These are phyloP conservation scores for Lynx canadensis DNA, from an alignment of 2,113 vertebrate species.

Conservation along the genomic window DNA sequence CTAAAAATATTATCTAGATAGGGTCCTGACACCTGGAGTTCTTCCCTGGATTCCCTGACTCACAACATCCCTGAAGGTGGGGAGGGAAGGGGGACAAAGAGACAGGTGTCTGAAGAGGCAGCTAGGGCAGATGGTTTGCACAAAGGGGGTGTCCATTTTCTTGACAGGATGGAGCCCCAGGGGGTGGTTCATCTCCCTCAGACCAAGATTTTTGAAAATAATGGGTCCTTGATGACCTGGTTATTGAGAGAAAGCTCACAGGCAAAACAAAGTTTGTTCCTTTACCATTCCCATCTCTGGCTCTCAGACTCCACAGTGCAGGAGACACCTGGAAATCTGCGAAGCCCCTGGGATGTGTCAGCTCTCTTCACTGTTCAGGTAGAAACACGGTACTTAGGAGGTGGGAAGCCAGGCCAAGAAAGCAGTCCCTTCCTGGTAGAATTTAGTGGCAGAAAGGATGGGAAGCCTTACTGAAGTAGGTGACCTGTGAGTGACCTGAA, in stretches of 20 bases:
- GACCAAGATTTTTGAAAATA: conserved; percentile 47
- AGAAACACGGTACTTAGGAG: neutral
- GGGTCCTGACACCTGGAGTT: conserved; percentile 80
- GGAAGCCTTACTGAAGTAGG: neutral
- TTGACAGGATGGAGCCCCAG: neutral
- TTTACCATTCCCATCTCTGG: neutral
- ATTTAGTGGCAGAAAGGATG: neutral
- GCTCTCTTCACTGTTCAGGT: neutral
- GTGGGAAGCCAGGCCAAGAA: conserved; percentile 23
- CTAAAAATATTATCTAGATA: conserved; percentile 83
- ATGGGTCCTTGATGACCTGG: conserved; percentile 59
- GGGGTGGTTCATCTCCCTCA: conserved; percentile 1
- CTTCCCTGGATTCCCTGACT: conserved; percentile 78
- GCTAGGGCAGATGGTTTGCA: neutral
- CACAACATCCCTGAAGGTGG: conserved; percentile 76
- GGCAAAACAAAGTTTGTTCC: conserved; percentile 57
- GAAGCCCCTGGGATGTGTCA: neutral
- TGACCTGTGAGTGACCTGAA: neutral
- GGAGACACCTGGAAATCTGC: neutral
- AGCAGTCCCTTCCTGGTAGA: conserved; percentile 27
- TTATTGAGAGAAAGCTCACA: conserved; percentile 30
- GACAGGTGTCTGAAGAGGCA: conserved; percentile 37
- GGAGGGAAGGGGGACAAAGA: conserved; percentile 45
- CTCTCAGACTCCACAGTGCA: neutral
- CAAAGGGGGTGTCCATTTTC: neutral